Conservation (phyloP, 92 coral and sea anemone genomes). For the Palythoa heliodiscus region DNA sequence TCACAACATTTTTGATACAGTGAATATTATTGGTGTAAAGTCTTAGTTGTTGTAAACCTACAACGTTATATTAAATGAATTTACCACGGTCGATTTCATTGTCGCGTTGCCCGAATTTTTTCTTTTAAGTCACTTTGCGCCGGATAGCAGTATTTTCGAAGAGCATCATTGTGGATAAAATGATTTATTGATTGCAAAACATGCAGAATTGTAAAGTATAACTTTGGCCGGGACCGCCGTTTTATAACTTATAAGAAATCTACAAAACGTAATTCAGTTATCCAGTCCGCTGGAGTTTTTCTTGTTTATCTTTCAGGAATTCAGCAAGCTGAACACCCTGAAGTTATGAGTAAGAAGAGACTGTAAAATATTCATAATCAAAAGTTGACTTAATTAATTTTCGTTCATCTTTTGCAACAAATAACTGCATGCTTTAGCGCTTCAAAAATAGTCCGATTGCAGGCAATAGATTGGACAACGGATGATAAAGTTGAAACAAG, state of each 20-base stretch:
- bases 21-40: constrained; percentile 4
- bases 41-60: neutral
- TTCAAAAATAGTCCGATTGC: too few relatives aligned
- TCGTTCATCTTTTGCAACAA: too few relatives aligned
- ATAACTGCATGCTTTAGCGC: too few relatives aligned
- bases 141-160: neutral
- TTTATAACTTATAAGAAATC: neutral
- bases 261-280: neutral
- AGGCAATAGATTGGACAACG: too few relatives aligned
- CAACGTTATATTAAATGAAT: neutral
- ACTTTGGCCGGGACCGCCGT: too few relatives aligned
- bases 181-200: neutral
- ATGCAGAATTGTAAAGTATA: too few relatives aligned
- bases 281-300: neutral
- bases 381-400: too few relatives aligned
- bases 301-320: neutral
- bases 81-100: neutral
- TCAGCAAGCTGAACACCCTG: neutral
- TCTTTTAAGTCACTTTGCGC: neutral
- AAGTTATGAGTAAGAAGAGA: too few relatives aligned
- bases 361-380: too few relatives aligned
- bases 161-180: neutral
- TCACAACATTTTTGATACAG: neutral
- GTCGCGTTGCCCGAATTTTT: neutral
- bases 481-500: too few relatives aligned